Evolutionary conservation across 2,797 vertebrate genomes (phyloP), one percentile per base, ranked within the genome.

Genomic region (Poeciliopsis turneri): DNA sequence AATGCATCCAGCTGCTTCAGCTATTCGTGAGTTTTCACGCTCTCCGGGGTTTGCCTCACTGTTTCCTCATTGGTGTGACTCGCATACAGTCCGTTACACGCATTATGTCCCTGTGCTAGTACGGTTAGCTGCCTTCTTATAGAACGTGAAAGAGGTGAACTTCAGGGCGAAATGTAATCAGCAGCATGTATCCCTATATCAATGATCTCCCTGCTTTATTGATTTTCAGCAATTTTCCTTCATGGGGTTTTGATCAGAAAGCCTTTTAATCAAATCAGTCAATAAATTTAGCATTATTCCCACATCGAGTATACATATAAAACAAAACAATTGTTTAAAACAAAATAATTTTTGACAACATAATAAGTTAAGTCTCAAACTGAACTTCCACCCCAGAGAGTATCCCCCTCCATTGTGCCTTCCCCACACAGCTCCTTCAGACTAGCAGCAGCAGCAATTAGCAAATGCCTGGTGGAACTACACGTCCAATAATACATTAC

Each of bases 21-120:
- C 81, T 96, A 33, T 96, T 94, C 76, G 95, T 96, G 91, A 96
- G 96, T 95, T 91, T 53, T 59, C 20, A 13, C 33, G 33, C 18
- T 33, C 18, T 11, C 25, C n/a, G 33, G 61, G 33, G 33, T 66
- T 36, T 23, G 33, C 20, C 64, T 66, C 16, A 23, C 20, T 20
- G 64, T 4, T 68, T 33, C 43, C 43, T 28, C 11, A 25, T 45
- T 13, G 68, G n/a, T 59, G 81, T 0, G 33, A 69, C 72, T n/a
- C 71, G 8, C 75, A 73, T 74, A 77, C 57, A 39, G 68, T 47
- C 47, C 74, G 66, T 78, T 84, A 84, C 49, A 76, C 82, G 59
- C 61, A 76, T 86, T 76, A 82, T 66, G 11, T 15, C 30, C 18
- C 8, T 41, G 47, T 18, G 9, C 61, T 36, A 64, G 49, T 3